phyloP scores from a whole-genome alignment of 2,888 invertebrate species.

The Drosophila picticornis region DNA sequence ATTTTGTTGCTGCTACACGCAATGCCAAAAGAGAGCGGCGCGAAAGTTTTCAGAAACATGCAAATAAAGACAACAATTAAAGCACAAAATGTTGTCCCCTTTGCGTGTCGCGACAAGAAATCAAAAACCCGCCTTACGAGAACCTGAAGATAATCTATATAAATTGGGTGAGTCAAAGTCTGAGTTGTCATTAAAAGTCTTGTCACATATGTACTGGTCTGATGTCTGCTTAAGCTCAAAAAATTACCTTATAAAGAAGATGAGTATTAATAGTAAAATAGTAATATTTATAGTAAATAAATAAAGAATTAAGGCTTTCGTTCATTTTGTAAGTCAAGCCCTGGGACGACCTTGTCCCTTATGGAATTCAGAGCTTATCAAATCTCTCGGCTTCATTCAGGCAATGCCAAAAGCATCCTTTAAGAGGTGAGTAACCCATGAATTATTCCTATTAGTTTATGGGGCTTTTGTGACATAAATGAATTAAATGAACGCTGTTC shows the following conservation, averaged over 20 bases:
- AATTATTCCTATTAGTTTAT: background rate
- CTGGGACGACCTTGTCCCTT: no score
- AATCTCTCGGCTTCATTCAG: background rate
- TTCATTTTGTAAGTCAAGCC: background rate
- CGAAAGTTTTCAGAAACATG: slow-evolving; percentile 49
- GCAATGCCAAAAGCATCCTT: background rate
- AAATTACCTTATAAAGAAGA: background rate
- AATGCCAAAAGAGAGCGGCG: slow-evolving; percentile 21
- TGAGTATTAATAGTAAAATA: background rate
- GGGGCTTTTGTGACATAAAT: no score
- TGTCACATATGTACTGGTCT: background rate
- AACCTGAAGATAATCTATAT: background rate
- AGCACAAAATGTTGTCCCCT: slow-evolving; percentile 34
- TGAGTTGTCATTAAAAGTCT: background rate
- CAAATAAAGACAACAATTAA: slow-evolving; percentile 63
- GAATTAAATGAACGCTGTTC: background rate
- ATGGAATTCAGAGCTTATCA: background rate
- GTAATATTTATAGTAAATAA: background rate
- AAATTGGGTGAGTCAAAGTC: background rate
- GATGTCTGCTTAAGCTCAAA: background rate
- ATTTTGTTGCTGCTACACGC: slow-evolving; percentile 49
- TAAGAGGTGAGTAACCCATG: background rate
- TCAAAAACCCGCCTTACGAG: background rate
- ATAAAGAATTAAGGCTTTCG: background rate
- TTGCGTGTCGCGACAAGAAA: slow-evolving; percentile 18